A percentile compares a stretch with the other conserved stretches of the same genome.
Evolutionary conservation across 2,113 vertebrate species (phyloP).

Genomic region (Glaucomys volans): DNA sequence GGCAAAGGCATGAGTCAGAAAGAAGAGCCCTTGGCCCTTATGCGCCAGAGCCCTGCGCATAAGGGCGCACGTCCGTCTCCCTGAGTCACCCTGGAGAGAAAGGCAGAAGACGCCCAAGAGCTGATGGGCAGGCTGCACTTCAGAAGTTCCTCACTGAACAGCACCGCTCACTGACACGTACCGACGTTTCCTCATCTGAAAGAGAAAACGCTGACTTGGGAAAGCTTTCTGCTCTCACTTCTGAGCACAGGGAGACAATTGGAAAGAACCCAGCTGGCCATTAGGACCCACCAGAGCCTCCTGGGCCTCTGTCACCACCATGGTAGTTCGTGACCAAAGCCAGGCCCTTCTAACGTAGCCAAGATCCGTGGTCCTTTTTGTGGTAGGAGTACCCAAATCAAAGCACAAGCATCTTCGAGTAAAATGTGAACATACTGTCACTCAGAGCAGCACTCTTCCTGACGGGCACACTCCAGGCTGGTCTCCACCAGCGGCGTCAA

Average conservation of each 20-base stretch:
- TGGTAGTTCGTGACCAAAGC: background rate
- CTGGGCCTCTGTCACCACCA: background rate
- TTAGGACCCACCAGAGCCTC: background rate
- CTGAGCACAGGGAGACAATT: background rate
- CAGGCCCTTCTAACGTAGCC: background rate
- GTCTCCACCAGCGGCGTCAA: background rate
- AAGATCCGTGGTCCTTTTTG: background rate
- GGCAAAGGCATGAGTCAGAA: background rate
- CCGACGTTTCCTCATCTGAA: background rate
- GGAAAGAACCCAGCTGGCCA: background rate
- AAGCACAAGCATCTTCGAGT: background rate
- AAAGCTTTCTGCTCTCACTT: background rate
- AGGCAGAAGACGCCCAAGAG: background rate
- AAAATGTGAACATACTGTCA: background rate
- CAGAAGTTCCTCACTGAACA: background rate
- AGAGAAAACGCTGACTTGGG: slow-evolving; percentile 7
- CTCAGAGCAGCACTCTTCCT: background rate
- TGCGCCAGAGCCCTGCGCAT: background rate
- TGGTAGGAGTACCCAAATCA: background rate
- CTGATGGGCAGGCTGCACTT: background rate
- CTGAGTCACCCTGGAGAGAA: background rate
- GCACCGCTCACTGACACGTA: background rate
- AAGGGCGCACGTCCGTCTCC: background rate
- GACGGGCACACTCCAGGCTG: no score
- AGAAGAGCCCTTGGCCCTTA: background rate